Evolutionary conservation across 2,888 invertebrate species (phyloP).

Genomic region (Lingula anatina): DNA sequence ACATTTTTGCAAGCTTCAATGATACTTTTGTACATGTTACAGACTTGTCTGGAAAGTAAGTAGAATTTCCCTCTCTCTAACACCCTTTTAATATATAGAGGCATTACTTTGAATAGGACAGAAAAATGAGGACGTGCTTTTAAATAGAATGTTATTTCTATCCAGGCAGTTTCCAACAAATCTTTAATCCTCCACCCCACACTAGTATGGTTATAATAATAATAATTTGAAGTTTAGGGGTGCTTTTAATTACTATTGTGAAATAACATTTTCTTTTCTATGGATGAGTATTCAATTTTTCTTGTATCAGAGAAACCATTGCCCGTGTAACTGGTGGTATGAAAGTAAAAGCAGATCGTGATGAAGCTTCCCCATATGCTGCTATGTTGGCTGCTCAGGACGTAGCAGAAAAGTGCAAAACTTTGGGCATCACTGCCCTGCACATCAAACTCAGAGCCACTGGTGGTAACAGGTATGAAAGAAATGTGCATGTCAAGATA

Average conservation of each 20-base stretch:
- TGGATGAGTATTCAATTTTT: too few species aligned
- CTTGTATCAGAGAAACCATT: slow-evolving; percentile 57
- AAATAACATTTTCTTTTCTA: too few species aligned
- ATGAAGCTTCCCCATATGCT: slow-evolving; percentile 99
- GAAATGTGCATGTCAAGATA: not conserved
- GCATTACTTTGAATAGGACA: too few species aligned
- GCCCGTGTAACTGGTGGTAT: slow-evolving; percentile 80
- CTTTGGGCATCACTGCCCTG: slow-evolving; percentile 92
- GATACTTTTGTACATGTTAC: slow-evolving; percentile 99
- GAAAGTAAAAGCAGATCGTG: slow-evolving; percentile 99
- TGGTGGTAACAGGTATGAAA: slow-evolving; percentile 81
- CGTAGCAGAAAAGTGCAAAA: slow-evolving; percentile 97
- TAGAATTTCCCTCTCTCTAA: too few species aligned
- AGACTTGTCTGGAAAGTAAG: slow-evolving; percentile 86
- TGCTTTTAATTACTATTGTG: too few species aligned
- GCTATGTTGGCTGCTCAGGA: slow-evolving; percentile 99
- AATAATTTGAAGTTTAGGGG: too few species aligned
- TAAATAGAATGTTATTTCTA: too few species aligned
- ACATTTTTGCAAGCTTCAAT: slow-evolving; percentile 99
- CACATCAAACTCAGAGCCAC: slow-evolving; percentile 98
- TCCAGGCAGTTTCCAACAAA: too few species aligned
- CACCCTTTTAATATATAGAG: too few species aligned
- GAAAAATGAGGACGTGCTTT: too few species aligned
- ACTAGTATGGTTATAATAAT: too few species aligned
- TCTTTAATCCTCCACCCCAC: too few species aligned